Evolutionary conservation across 2,797 vertebrate genomes (phyloP), one percentile per base, ranked within the genome.

Genomic region (Pyrocephalus nanus): DNA sequence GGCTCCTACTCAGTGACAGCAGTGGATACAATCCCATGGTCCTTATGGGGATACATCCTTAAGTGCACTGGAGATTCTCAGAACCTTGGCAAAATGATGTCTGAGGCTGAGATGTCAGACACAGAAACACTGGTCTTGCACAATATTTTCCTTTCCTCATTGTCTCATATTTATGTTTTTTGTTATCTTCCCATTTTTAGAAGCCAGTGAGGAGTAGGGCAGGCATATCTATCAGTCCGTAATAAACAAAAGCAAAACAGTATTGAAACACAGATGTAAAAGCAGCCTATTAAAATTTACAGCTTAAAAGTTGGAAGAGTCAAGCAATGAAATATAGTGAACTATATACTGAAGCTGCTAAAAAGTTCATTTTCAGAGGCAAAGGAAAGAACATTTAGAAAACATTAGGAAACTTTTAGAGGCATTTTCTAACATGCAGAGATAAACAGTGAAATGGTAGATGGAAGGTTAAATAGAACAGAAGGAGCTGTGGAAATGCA

Each of bases 31-130:
- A 17, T 9, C 5, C 30, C 25, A 16, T 1, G 2, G 9, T 19
- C 42, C 30, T 23, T 18, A 3, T 0, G 3, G 54, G 62, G 47
- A 45, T 21, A 19, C 30, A 4, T 0, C 20, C 40, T 29, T 64
- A 64, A 32, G 2, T 20, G 4, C 20, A 29, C 43, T 11, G 17
- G 34, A 22, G 25, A 27, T 47, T 53, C 21, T 19, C 27, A 4
- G 43, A 48, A 21, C 9, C 45, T 23, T 6, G 14, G 3, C 15
- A 32, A 34, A 34, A 3, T 1, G 10, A 32, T 26, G 3, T 19
- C 50, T 2, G 8, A 27, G 34, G 32, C 21, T 84, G 62, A 76
- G 36, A 62, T n/a, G 50, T 40, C 25, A 65, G 30, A 19, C 22
- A 6, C 12, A 5, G 11, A 71, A 86, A 30, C 0, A 2, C 3